phyloP scores from a whole-genome alignment of 2,888 invertebrate species.

The Ctenicera cuprea region DNA sequence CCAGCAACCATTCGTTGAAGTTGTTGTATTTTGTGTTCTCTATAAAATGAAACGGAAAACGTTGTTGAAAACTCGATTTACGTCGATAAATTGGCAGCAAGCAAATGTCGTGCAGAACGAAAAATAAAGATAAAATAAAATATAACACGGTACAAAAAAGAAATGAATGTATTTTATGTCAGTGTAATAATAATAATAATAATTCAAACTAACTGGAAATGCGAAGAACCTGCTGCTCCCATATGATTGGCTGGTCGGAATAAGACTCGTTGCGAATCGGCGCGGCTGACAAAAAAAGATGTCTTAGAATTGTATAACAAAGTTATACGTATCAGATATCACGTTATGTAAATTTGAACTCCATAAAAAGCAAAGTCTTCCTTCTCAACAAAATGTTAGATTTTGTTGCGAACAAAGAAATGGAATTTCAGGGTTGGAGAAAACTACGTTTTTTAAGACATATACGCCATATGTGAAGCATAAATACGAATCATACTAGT shows the following conservation, averaged over 20 bases:
- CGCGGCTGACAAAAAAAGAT: constrained; percentile 77
- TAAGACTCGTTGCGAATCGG: constrained; percentile 84
- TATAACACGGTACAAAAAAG: not conserved
- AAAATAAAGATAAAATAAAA: too few species aligned
- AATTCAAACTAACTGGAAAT: constrained; percentile 81
- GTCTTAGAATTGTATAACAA: constrained; percentile 48
- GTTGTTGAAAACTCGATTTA: not conserved
- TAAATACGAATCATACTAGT: constrained; percentile 13
- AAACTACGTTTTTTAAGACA: constrained; percentile 18
- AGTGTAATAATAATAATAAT: not conserved
- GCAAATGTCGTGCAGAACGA: not conserved
- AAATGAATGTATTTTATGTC: not conserved
- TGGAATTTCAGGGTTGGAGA: constrained; percentile 8
- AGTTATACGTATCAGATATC: constrained; percentile 54
- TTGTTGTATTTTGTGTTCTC: constrained; percentile 88
- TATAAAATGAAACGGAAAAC: constrained; percentile 69
- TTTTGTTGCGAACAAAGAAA: constrained; percentile 10
- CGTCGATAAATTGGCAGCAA: not conserved
- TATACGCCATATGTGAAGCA: constrained; percentile 23
- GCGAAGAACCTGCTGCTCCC: constrained; percentile 79
- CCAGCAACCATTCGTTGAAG: constrained; percentile 83
- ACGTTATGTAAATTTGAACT: constrained; percentile 30
- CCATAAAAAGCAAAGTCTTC: constrained; percentile 37
- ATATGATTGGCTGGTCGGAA: constrained; percentile 85
- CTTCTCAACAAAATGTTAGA: constrained; percentile 28